Evolutionary conservation across 2,113 vertebrate genomes (phyloP).

Genomic region (Malurus alboscapulatus): DNA sequence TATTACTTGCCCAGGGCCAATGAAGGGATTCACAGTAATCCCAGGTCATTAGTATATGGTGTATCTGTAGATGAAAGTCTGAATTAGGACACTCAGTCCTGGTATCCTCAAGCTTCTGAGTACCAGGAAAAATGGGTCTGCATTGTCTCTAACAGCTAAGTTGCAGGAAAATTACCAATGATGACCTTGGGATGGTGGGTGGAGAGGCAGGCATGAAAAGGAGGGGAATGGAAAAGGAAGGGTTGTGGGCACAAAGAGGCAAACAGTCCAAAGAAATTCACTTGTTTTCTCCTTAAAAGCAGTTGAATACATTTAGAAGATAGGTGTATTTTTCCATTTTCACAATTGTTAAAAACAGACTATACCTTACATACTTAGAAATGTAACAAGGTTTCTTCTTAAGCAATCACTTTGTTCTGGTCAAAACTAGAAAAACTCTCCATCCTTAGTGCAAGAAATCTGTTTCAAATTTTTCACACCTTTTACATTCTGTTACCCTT

Average conservation of each 20-base stretch:
- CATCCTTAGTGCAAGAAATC: neutral
- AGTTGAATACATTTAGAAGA: neutral
- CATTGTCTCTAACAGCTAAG: neutral
- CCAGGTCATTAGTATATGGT: neutral
- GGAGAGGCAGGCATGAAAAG: neutral
- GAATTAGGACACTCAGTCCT: neutral
- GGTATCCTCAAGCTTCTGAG: neutral
- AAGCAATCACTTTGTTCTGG: neutral
- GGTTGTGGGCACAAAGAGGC: neutral
- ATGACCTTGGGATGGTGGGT: neutral
- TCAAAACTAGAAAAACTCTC: neutral
- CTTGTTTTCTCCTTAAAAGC: neutral
- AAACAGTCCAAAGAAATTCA: neutral
- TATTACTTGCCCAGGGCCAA: neutral
- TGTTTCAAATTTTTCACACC: neutral
- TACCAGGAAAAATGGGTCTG: neutral
- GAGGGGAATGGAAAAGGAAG: neutral
- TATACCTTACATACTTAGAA: neutral
- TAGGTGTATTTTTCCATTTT: neutral
- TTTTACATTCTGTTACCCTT: neutral
- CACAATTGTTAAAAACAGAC: neutral
- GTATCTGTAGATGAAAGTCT: neutral
- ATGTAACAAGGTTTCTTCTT: neutral
- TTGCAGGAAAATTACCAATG: neutral
- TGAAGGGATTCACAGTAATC: neutral